phyloP scores from a whole-genome alignment of 2,888 invertebrate genomes.

The Gisinianus flammeolus region DNA sequence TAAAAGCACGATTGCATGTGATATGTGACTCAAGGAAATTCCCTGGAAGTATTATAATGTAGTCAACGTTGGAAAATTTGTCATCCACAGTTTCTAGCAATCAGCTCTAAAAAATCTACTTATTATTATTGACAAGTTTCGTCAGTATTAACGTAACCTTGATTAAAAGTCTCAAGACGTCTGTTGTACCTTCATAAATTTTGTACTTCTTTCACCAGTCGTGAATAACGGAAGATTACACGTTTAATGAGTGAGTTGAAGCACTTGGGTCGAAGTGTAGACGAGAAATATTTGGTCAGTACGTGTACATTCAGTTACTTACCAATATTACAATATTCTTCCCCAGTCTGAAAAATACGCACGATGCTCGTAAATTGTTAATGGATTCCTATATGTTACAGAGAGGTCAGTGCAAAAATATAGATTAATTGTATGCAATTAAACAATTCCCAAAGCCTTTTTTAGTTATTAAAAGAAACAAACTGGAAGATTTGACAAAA shows the following conservation, averaged over 20 bases:
- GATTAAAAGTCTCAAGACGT: constrained; percentile 28
- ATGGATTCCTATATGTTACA: no score
- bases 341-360: no score
- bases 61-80: constrained; percentile 15
- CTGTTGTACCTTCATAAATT: constrained; percentile 20
- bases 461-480: no score
- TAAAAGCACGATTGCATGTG: constrained; percentile 33
- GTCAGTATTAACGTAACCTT: constrained; percentile 29
- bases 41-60: constrained; percentile 36
- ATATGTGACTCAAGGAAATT: constrained; percentile 35
- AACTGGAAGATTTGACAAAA: no score
- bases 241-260: constrained; percentile 9
- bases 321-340: background rate
- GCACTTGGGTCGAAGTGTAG: constrained; percentile 27
- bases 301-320: background rate
- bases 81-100: constrained; percentile 1
- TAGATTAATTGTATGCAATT: no score
- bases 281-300: background rate
- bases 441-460: no score
- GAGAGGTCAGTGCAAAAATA: no score
- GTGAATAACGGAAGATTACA: background rate
- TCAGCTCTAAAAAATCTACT: background rate
- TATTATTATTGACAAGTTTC: constrained; percentile 6
- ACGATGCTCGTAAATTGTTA: background rate
- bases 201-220: constrained; percentile 17